Evolutionary conservation across 2,113 vertebrate species (phyloP), one percentile per base, ranked within the genome.

Genomic region (Sminthopsis crassicaudata): DNA sequence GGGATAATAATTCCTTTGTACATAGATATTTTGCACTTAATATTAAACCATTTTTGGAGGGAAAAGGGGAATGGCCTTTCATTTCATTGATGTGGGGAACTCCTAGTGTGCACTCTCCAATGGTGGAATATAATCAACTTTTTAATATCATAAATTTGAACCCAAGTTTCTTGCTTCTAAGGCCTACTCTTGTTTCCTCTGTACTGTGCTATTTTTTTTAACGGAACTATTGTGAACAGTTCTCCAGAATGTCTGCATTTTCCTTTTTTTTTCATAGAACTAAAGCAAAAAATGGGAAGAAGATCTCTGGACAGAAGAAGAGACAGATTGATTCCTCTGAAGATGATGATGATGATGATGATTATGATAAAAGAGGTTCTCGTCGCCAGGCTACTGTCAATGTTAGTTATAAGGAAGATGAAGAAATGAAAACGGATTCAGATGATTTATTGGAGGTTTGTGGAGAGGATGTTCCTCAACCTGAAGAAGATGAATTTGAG

Each of bases 401-500:
- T 42, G 92, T 99, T 92, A 99, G 99, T 98, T 99, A 99, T 97
- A 99, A 99, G 96, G 99, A 99, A 98, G 99, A 99, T 52, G 99
- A 99, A 93, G 99, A 99, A 96, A 98, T 99, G 95, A 99, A 99
- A 98, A 99, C 99, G 0, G 99, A 99, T 98, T 99, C 99, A 0
- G 99, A 99, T 96, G 99, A 99, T 96, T 97, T 99, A 46, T 95
- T 99, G 54, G 99, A 99, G 98, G 99, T 99, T 90, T 99, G 99
- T 96, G 99, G 99, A 42, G 99, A 99, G 96, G 99, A 99, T 93
- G 99, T 99, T 8, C 99, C 99, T 5, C 99, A 99, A 46, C 98
- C 99, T 1, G 99, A 99, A 96, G 99, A 99, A 96, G 99, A 99
- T 23, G 99, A 99, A 98, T 99, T 99, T 98, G 99, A 99, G 98